These are phyloP conservation scores for Phenganax stokvisi DNA, from an alignment of 92 coral and sea anemone species.

Conservation along the genomic window DNA sequence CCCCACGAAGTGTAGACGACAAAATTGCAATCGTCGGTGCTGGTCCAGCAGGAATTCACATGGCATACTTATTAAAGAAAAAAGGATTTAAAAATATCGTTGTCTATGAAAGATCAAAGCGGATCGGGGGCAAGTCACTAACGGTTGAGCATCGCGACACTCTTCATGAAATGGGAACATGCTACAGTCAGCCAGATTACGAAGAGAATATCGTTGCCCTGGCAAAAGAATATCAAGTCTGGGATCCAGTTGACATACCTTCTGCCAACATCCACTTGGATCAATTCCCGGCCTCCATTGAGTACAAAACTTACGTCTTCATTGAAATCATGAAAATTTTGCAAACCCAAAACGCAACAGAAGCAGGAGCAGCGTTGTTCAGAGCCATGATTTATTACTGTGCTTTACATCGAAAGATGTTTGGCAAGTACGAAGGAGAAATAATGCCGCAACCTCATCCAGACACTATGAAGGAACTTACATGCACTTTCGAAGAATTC, in stretches of 20 bases:
- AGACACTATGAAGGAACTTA: conserved; percentile 19
- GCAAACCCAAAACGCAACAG: neutral
- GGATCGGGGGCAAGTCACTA: conserved; percentile 45
- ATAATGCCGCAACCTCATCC: conserved; percentile 39
- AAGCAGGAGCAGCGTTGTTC: conserved; percentile 14
- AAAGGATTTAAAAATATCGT: conserved; percentile 48
- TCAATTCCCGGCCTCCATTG: conserved; percentile 5
- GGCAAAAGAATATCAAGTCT: conserved; percentile 42
- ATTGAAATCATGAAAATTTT: conserved; percentile 31
- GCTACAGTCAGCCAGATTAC: conserved; percentile 42
- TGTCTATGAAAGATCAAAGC: conserved; percentile 35
- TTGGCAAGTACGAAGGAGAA: conserved; percentile 50
- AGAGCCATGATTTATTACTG: conserved; percentile 33
- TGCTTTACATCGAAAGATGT: conserved; percentile 42
- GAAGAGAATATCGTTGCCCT: conserved; percentile 33
- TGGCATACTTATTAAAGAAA: conserved; percentile 49
- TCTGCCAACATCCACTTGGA: conserved; percentile 38
- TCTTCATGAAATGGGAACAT: conserved; percentile 44
- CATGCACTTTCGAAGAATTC: conserved; percentile 30
- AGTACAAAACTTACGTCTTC: conserved; percentile 10
- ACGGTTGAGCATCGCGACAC: conserved; percentile 29
- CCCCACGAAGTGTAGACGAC: conserved; percentile 12
- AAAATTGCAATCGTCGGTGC: conserved; percentile 50
- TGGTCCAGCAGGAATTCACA: conserved; percentile 50
- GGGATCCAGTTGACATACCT: conserved; percentile 41